Evolutionary conservation across 1,140 invertebrate genomes (phyloP).

Genomic region (Tetramorium parvispinum): DNA sequence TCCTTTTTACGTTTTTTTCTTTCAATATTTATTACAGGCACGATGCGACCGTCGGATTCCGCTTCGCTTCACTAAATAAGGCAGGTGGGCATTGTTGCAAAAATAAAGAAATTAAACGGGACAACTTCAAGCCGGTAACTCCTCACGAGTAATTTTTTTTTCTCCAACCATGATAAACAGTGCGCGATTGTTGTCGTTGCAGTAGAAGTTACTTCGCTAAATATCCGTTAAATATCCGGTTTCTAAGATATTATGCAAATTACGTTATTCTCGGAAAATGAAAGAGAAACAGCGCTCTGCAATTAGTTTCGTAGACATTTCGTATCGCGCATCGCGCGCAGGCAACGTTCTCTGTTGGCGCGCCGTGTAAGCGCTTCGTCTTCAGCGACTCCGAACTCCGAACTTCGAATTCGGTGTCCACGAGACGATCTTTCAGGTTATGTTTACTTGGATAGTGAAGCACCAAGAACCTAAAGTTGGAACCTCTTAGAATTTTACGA

Average conservation of each 20-base stretch:
- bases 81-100: neutral
- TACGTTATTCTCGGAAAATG: slow-evolving; percentile 5
- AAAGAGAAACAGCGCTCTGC: neutral
- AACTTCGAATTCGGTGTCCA: neutral
- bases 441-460: neutral
- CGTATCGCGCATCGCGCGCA: neutral
- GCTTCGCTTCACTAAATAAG: neutral
- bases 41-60: neutral
- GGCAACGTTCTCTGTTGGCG: slow-evolving; percentile 5
- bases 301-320: neutral
- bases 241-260: neutral
- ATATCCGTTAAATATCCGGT: neutral
- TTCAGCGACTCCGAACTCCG: neutral
- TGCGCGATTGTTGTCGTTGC: neutral
- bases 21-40: neutral
- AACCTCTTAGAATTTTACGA: too few relatives aligned
- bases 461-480: too few relatives aligned
- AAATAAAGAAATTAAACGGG: neutral
- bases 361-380: neutral
- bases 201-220: neutral
- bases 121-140: slow-evolving; percentile 7
- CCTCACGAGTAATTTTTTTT: neutral
- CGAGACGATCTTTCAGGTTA: neutral
- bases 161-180: too few relatives aligned
- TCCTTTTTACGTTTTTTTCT: neutral